Evolutionary conservation across 2,888 invertebrate genomes (phyloP), one percentile per base, ranked within the genome.

Genomic region (Eupeodes latifasciatus): DNA sequence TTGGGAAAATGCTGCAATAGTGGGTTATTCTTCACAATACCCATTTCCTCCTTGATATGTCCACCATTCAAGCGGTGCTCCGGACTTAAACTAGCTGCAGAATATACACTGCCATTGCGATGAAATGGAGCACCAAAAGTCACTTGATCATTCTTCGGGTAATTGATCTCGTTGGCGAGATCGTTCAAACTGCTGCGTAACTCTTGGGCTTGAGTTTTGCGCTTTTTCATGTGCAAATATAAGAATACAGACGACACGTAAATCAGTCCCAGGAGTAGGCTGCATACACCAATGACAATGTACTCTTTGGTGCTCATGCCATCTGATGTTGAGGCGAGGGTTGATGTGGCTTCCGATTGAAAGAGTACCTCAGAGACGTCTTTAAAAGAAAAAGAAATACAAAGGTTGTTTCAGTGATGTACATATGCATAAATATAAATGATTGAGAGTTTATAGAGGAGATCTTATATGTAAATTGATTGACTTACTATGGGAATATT

Each of bases 181-280:
- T 93, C 92, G 59, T 92, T 91, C 51, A 93, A 89, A 71, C 92
- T 90, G 91, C 91, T 91, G 69, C 94, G 92, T 85, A 92, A 91
- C 90, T 92, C 91, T 19, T 92, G 91, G 7, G 91, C 90, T 19
- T 91, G 91, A 62, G 67, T 90, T 90, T 95, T 95, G 57, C 96
- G 94, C 93, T 96, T 96, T 91, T 96, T 95, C 89, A 97, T 95
- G 92, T 97, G 97, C 64, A 98, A 93, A 92, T 97, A 98, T 14
- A 98, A 94, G 85, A 97, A 96, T 34, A 98, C 97, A 6, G 97
- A 97, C 0, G 97, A 96, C 19, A 98, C 96, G 93, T 98, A 98
- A 90, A 98, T 96, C 49, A 98, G 94, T 0, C 97, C 97, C n/a
- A 98, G 94, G n/a, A 98, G 94, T 19, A 98, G 94, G 19, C 97